Evolutionary conservation across 2,113 vertebrate genomes (phyloP).

Genomic region (Rhinolophus ferrumequinum): DNA sequence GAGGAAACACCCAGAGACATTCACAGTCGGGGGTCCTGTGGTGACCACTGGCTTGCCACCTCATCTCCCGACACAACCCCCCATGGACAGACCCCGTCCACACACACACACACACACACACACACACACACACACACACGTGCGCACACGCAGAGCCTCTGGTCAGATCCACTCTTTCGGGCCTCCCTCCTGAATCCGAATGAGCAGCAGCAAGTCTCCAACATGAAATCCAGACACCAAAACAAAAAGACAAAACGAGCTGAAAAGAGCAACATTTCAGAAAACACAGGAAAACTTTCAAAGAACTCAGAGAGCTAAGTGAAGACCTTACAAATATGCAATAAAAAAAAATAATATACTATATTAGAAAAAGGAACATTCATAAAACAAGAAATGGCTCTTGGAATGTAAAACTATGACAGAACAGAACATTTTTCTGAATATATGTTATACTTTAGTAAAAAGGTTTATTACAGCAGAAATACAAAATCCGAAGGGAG

Average conservation of each 20-base stretch:
- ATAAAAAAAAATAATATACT: neutral
- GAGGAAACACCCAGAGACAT: no score
- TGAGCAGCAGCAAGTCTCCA: neutral
- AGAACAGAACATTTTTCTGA: neutral
- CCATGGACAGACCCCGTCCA: neutral
- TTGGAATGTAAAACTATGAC: neutral
- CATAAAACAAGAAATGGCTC: neutral
- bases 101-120: neutral
- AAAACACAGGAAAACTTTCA: neutral
- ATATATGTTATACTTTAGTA: neutral
- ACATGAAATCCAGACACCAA: neutral
- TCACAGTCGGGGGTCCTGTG: fast-evolving
- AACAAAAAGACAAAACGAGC: neutral
- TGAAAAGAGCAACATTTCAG: neutral
- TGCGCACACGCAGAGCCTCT: neutral
- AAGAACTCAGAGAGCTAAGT: neutral
- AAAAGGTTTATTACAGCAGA: neutral
- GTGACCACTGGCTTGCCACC: neutral
- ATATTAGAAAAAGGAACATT: neutral
- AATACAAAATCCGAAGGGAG: neutral
- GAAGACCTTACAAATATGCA: neutral
- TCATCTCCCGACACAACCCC: neutral
- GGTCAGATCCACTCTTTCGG: neutral
- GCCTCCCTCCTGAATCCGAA: neutral
- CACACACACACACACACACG: neutral